Evolutionary conservation across 2,797 vertebrate genomes (phyloP), one percentile per base, ranked within the genome.

Genomic region (Dryobates pubescens): DNA sequence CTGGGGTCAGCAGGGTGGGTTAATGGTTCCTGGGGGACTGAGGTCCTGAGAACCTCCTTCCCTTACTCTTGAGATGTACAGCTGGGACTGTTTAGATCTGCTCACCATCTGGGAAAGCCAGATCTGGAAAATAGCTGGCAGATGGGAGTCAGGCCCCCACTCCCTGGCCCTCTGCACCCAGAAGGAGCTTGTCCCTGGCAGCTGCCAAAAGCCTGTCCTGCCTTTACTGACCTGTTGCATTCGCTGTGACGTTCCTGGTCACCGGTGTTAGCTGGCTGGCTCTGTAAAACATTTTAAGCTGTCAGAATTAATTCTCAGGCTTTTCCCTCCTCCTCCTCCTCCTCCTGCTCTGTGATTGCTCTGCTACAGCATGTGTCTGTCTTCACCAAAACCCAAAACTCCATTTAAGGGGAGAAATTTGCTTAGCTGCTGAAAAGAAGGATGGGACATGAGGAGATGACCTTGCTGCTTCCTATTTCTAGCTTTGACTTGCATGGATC

Each of bases 381-480:
- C 82, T 79, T 51, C 47, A 68, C 32, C 53, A 84, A 56, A 80
- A 72, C 41, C 41, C 51, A 85, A 91, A 86, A 89, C 63, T 57
- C 90, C 75, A 54, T 75, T 94, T 80, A 85, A 90, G 27, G 75
- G 67, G 29, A 69, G 53, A 87, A 92, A 70, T 65, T 85, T 67
- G 56, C 76, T 92, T 93, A 94, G 93, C 92, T 90, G 86, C 82
- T 53, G 26, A 80, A 41, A 87, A 80, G 90, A 88, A 83, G 53
- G 63, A 83, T 71, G 70, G 38, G 76, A 67, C 16, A 17, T 19
- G 59, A 80, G 75, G 51, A 32, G 73, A 24, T 93, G 93, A 96
- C 94, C 86, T 91, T 94, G 81, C 78, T 92, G 78, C 70, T 91
- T 86, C 86, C 78, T 77, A 30, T 77, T 59, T 58, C 59, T 75